These are phyloP conservation scores for Tupiocoris notatus DNA, from an alignment of 2,888 invertebrate species.

Conservation along the genomic window DNA sequence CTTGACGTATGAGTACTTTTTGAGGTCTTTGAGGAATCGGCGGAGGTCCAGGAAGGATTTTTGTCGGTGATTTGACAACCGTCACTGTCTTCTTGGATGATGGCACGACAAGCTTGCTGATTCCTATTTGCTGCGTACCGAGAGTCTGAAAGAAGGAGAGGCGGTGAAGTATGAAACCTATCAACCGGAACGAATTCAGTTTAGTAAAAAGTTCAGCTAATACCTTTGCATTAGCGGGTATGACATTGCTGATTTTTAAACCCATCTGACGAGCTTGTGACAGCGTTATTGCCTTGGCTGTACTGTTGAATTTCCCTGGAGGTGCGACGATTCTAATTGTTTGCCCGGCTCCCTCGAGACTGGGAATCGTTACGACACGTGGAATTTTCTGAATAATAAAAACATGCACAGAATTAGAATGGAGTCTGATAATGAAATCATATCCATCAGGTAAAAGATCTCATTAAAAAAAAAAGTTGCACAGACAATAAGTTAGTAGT, in stretches of 20 bases:
- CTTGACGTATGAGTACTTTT: conserved; percentile 59
- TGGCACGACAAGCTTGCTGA: conserved; percentile 57
- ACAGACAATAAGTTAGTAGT: background rate
- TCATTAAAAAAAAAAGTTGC: background rate
- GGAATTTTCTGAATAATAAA: conserved; percentile 44
- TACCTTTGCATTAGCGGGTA: conserved; percentile 53
- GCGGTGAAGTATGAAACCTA: no score
- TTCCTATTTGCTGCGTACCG: background rate
- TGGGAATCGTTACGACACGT: conserved; percentile 39
- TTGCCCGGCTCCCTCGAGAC: conserved; percentile 35
- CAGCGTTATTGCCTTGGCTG: conserved; percentile 62
- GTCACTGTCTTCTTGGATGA: conserved; percentile 55
- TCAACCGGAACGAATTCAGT: no score
- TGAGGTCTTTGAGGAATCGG: conserved; percentile 54
- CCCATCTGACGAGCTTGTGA: conserved; percentile 67
- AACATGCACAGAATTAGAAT: background rate
- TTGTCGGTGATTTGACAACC: conserved; percentile 67
- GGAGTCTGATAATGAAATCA: background rate
- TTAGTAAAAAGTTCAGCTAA: background rate
- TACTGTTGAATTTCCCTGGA: conserved; percentile 38
- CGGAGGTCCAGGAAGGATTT: conserved; percentile 65
- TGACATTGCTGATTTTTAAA: conserved; percentile 55
- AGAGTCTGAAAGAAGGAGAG: conserved; percentile 16
- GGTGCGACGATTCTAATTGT: conserved; percentile 48
- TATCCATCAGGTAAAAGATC: background rate